Base-by-base conservation (phyloP, 1,140 invertebrate genomes). In the Scaptomyza graminum region DNA sequence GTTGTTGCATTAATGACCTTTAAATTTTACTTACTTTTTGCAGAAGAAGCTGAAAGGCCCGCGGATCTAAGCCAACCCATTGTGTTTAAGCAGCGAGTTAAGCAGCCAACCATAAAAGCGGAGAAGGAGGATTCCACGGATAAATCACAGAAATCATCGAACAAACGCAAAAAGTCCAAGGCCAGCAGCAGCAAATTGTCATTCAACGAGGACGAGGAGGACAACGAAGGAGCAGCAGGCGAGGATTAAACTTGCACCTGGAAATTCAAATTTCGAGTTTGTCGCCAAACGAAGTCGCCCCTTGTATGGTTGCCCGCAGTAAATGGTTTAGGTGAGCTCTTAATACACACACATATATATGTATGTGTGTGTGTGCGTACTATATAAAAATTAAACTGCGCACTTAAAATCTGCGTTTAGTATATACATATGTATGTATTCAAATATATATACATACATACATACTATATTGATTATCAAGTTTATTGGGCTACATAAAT, bases 181-280 rank as follows among this genome's bases (percentile, higher is more conserved):
- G 49, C 67, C 49, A 31, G 28, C 28, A 62, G 13, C 67, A 72
- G 51, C 37, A 55, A 90, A 59, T 68, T 90, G 43, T 90, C 90
- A 43, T 90, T 90, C 52, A 87, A 91, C 90, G 69, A 84, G 41
- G 90, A 91, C 79, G 90, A 91, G 39, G 90, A 91, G 47, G 89
- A 91, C 44, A 70, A 65, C 49, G 81, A 77, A 46, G n/a, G n/a
- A n/a, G n/a, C n/a, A n/a, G 68, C 68, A 50, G 70, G 25, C 57
- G 60, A 74, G 69, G 71, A 88, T 73, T 87, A 60, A 41, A 8
- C n/a, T 11, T 22, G 18, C 18, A 18, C 18, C 3, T 18, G 18
- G 34, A 9, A 37, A 37, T 8, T 37, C 2, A 11, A 9, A n/a
- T n/a, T 37, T 9, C 34, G 34, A 37, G 34, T 37, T 41, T n/a